Conservation (phyloP, 1,140 invertebrate species). For the Zaprionus camerounensis region DNA sequence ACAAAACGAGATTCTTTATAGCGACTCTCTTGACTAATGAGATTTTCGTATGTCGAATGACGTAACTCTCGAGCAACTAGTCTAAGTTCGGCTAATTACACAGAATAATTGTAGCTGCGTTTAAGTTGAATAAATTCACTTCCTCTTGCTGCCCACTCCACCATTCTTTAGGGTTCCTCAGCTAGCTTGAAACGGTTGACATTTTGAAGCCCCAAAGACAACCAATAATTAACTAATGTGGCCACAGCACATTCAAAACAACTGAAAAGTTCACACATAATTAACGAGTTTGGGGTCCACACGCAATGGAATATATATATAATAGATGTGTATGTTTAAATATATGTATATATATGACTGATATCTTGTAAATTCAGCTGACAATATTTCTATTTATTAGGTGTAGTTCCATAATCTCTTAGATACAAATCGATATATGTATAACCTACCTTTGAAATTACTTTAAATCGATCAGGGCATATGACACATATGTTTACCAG, state of each 20-base stretch:
- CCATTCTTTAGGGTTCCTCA: neutral
- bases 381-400: too few relatives aligned
- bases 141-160: neutral
- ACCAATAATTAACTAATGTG: neutral
- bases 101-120: constrained; percentile 3
- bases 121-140: neutral
- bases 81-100: neutral
- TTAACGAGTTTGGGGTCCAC: neutral
- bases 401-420: too few relatives aligned
- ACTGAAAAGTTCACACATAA: neutral
- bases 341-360: neutral
- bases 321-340: neutral
- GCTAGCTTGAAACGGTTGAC: neutral
- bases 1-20: neutral
- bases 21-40: neutral
- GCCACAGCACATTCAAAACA: neutral
- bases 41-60: neutral
- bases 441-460: too few relatives aligned
- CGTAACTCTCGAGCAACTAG: neutral
- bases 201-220: neutral
- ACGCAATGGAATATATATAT: neutral
- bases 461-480: too few relatives aligned
- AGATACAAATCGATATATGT: too few relatives aligned
- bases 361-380: neutral
- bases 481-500: too few relatives aligned